Percentiles rank a stretch among this genome's conserved stretches.
These are phyloP conservation scores for Neolamprologus devosi DNA, from an alignment of 2,113 vertebrate genomes.

Conservation along the genomic window DNA sequence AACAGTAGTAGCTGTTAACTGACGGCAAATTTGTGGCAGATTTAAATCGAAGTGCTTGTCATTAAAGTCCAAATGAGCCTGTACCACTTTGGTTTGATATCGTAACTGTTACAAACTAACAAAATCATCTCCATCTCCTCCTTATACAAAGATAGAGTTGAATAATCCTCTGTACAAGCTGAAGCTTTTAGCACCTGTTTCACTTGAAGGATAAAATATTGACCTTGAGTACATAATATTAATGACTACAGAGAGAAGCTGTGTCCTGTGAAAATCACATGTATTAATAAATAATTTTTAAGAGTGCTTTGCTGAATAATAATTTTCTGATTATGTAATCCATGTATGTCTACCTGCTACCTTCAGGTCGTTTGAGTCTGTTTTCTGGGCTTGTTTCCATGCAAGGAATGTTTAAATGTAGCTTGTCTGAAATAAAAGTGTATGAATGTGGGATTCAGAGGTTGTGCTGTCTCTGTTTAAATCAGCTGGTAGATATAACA, in stretches of 20 bases:
- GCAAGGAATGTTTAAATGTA: not conserved
- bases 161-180: not conserved
- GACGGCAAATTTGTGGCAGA: not conserved
- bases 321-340: not conserved
- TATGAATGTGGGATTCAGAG: not conserved
- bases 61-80: not conserved
- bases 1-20: not conserved
- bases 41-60: not conserved
- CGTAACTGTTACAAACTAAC: not conserved
- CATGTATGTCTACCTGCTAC: not conserved
- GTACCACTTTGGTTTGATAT: not conserved
- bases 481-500: not conserved
- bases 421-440: conserved; percentile 8
- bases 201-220: not conserved
- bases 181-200: not conserved
- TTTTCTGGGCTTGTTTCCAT: not conserved
- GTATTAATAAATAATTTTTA: not conserved
- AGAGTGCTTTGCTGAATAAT: not conserved
- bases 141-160: not conserved
- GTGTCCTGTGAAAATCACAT: not conserved
- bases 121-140: not conserved
- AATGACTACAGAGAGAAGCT: not conserved
- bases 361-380: not conserved
- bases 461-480: not conserved
- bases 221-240: not conserved